Evolutionary conservation across 2,113 vertebrate species (phyloP).

Genomic region (Semnornis frantzii): DNA sequence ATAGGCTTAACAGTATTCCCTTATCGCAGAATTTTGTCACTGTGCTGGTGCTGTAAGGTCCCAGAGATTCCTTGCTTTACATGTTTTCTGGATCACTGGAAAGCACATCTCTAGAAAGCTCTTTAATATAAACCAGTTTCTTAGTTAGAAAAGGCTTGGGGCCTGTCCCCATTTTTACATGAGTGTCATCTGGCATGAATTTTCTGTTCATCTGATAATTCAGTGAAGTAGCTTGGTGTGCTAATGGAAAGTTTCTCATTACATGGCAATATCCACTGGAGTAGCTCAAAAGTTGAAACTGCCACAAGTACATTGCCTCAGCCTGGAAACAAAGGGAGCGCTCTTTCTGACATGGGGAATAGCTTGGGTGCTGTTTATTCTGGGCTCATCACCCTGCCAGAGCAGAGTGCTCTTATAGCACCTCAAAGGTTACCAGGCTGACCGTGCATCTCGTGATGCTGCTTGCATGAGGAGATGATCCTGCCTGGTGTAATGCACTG

Average conservation of each 20-base stretch:
- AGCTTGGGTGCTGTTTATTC: background rate
- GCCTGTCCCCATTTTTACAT: background rate
- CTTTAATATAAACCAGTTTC: background rate
- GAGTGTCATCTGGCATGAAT: background rate
- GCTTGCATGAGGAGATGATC: fast-evolving
- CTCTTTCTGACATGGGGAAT: background rate
- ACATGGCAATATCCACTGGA: background rate
- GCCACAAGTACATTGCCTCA: background rate
- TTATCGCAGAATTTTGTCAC: fast-evolving
- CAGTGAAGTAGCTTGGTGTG: background rate
- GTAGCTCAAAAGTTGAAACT: background rate
- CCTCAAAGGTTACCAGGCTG: background rate
- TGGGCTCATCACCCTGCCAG: background rate
- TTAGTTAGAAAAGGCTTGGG: background rate
- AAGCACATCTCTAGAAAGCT: background rate
- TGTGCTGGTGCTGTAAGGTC: background rate
- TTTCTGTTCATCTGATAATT: background rate
- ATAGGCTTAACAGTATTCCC: background rate
- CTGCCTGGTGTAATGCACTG: fast-evolving
- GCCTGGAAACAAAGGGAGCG: fast-evolving
- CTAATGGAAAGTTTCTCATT: background rate
- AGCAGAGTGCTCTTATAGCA: background rate
- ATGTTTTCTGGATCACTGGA: background rate
- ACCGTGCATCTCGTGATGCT: fast-evolving
- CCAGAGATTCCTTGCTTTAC: background rate